These are phyloP conservation scores for Drosophila sordidula DNA, from an alignment of 2,888 invertebrate species.

Conservation along the genomic window DNA sequence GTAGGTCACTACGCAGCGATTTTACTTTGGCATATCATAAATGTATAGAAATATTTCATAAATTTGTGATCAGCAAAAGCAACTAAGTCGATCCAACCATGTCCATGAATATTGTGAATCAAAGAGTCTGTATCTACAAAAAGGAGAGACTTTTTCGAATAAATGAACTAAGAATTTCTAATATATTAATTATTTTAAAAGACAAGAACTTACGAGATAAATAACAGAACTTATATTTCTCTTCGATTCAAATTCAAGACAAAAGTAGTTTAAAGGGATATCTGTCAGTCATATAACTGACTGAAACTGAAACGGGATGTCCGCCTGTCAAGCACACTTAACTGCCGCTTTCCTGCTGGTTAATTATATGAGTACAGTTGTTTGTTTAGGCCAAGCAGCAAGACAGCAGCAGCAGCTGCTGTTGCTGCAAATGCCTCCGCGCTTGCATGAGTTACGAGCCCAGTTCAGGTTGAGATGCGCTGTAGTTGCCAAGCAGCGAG, in stretches of 20 bases:
- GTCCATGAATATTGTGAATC: no score
- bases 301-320: no score
- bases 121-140: no score
- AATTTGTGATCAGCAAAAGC: no score
- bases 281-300: background rate
- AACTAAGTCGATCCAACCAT: no score
- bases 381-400: constrained; percentile 15
- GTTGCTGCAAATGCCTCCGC: constrained; percentile 18
- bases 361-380: constrained; percentile 38
- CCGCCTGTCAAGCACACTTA: constrained; percentile 2
- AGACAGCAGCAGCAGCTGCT: background rate
- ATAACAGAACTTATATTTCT: no score
- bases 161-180: no score
- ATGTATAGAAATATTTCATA: no score
- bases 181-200: no score
- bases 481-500: constrained; percentile 33
- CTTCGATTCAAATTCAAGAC: no score
- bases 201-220: no score
- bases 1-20: background rate
- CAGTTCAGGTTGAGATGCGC: constrained; percentile 11
- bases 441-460: constrained; percentile 44
- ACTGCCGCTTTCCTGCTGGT: constrained; percentile 11
- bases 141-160: no score
- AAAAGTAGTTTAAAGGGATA: background rate
- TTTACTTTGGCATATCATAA: background rate